A percentile compares a stretch with the other conserved stretches of the same genome.
Conservation (phyloP, 2,888 invertebrate species). For the Acleris laterana region DNA sequence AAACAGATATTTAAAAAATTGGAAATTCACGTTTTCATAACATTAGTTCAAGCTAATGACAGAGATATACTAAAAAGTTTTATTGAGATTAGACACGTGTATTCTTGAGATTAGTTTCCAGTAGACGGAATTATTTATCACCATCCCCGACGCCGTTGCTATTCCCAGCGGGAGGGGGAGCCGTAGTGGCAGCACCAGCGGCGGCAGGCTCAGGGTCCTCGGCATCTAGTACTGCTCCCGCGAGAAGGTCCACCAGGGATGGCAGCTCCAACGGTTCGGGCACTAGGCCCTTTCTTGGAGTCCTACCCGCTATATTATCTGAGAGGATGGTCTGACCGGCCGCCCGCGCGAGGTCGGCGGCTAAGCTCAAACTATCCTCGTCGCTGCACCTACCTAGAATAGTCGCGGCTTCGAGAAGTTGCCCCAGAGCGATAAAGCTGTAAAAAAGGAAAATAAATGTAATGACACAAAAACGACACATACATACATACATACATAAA, state of each 20-base stretch:
- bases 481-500: too few species aligned
- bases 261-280: conserved; percentile 43
- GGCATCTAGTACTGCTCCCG: conserved; percentile 39
- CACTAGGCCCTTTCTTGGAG: conserved; percentile 29
- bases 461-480: not conserved
- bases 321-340: conserved; percentile 71
- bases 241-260: conserved; percentile 54
- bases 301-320: conserved; percentile 58
- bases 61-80: too few species aligned
- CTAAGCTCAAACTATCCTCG: conserved; percentile 80
- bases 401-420: conserved; percentile 86
- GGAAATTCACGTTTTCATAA: too few species aligned
- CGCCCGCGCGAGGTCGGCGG: conserved; percentile 84
- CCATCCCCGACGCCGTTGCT: conserved; percentile 31
- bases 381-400: conserved; percentile 83
- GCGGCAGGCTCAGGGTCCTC: too few species aligned
- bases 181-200: too few species aligned
- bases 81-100: too few species aligned
- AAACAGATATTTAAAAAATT: too few species aligned
- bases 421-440: conserved; percentile 85
- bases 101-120: too few species aligned
- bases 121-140: too few species aligned
- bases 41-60: too few species aligned
- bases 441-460: conserved; percentile 42
- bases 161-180: not conserved